phyloP scores from a whole-genome alignment of 2,797 vertebrate species.

The Sebastes kiyomatsui region DNA sequence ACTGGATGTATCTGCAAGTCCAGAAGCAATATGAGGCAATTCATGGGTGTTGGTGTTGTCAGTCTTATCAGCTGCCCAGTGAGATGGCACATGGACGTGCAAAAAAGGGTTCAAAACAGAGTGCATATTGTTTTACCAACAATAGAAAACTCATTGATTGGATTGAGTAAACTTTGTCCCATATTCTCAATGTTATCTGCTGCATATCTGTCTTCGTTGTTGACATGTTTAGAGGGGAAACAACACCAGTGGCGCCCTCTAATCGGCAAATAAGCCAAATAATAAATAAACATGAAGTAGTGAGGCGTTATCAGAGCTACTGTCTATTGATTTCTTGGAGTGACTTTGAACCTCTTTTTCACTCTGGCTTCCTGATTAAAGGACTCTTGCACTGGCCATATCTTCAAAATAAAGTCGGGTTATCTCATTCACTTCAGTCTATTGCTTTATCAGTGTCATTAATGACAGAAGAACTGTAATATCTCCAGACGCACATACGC shows the following conservation, averaged over 20 bases:
- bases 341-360: slow-evolving; percentile 67
- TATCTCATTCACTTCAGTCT: slow-evolving; percentile 15
- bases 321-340: slow-evolving; percentile 67
- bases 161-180: slow-evolving; percentile 33
- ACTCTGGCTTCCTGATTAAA: slow-evolving; percentile 54
- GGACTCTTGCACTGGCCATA: slow-evolving; percentile 21
- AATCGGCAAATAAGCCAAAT: slow-evolving; percentile 33
- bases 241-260: slow-evolving; percentile 58
- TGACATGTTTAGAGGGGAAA: slow-evolving; percentile 28
- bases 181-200: slow-evolving; percentile 11
- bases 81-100: slow-evolving; percentile 8
- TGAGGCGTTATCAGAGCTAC: slow-evolving; percentile 69
- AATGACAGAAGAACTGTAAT: slow-evolving; percentile 1
- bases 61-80: slow-evolving; percentile 49
- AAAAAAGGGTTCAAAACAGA: slow-evolving; percentile 2
- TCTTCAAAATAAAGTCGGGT: slow-evolving; percentile 25
- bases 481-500: background rate
- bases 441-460: slow-evolving; percentile 30
- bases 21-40: slow-evolving; percentile 65
- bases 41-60: slow-evolving; percentile 46
- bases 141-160: background rate
- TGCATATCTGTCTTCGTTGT: slow-evolving; percentile 13
- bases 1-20: slow-evolving; percentile 55
- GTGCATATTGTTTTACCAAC: background rate
- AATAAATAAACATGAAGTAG: slow-evolving; percentile 37